Percentiles rank a stretch among this genome's conserved stretches.
Evolutionary conservation across 2,797 vertebrate genomes (phyloP).

Genomic region (Phrynocephalus forsythii): DNA sequence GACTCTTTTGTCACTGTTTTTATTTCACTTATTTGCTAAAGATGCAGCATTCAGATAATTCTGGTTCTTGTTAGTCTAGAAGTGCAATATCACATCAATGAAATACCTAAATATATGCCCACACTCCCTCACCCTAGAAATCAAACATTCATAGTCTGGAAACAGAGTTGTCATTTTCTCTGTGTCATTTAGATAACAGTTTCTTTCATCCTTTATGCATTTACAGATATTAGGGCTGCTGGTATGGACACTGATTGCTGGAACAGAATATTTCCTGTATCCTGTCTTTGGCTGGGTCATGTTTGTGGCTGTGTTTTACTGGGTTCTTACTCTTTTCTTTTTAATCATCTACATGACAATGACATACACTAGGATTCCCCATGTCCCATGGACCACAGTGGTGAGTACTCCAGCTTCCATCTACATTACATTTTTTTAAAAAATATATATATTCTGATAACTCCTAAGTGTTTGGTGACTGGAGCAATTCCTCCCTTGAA

Average conservation of each 20-base stretch:
- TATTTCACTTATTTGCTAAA: background rate
- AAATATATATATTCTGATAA: background rate
- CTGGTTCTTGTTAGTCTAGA: background rate
- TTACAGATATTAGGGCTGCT: constrained; percentile 87
- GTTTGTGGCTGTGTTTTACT: constrained; percentile 89
- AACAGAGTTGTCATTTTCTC: background rate
- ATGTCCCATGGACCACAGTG: constrained; percentile 88
- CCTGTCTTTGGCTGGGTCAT: constrained; percentile 90
- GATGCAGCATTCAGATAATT: background rate
- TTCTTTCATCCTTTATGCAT: constrained; percentile 36
- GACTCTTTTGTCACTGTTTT: background rate
- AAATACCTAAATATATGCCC: too few relatives aligned
- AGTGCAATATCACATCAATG: background rate
- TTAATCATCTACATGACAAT: constrained; percentile 89
- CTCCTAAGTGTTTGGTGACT: too few relatives aligned
- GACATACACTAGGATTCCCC: constrained; percentile 85
- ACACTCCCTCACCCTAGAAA: background rate
- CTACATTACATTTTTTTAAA: constrained; percentile 11
- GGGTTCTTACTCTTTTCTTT: constrained; percentile 88
- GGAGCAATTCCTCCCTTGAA: too few relatives aligned
- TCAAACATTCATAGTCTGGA: background rate
- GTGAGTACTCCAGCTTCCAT: constrained; percentile 74
- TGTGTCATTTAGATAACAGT: constrained; percentile 11
- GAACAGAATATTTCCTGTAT: constrained; percentile 87
- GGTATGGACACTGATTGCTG: constrained; percentile 91